These are phyloP conservation scores for Arvicanthis niloticus DNA, from an alignment of 2,113 vertebrate species.

Conservation along the genomic window DNA sequence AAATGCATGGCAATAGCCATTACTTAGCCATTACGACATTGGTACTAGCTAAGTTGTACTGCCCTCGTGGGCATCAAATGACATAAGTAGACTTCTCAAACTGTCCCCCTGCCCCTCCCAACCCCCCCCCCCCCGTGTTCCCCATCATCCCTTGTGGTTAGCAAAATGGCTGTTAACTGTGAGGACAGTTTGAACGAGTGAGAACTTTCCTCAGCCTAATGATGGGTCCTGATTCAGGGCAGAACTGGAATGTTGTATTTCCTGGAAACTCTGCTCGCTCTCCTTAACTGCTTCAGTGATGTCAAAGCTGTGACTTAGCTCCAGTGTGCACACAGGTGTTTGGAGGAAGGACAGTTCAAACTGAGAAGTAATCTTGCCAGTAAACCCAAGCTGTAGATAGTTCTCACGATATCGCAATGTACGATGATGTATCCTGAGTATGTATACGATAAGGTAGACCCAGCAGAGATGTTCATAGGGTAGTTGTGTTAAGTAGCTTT, in stretches of 20 bases:
- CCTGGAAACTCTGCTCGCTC: not conserved
- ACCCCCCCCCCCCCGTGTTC: slow-evolving; percentile 23
- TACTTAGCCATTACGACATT: too few species aligned
- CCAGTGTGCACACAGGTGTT: not conserved
- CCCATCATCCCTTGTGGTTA: slow-evolving; percentile 20
- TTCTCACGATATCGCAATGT: not conserved
- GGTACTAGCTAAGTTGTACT: not conserved
- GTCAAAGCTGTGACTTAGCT: not conserved
- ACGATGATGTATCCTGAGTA: not conserved
- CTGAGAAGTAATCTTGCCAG: not conserved
- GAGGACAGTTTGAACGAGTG: not conserved
- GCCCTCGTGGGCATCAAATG: slow-evolving; percentile 28
- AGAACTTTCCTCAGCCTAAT: slow-evolving; percentile 29
- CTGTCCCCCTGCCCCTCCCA: not conserved
- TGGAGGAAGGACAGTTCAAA: not conserved
- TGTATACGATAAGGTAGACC: not conserved
- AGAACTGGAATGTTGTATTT: not conserved
- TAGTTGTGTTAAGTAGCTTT: not conserved
- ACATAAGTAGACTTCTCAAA: slow-evolving; percentile 46
- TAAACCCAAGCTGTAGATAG: not conserved
- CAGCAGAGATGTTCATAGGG: not conserved
- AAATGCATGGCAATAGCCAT: not conserved
- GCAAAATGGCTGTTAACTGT: not conserved
- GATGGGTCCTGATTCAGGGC: not conserved
- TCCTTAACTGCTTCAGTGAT: not conserved